A percentile compares a stretch with the other conserved stretches of the same genome.
Conservation (phyloP, 2,888 invertebrate species). For the Dicyrtoma fusca region DNA sequence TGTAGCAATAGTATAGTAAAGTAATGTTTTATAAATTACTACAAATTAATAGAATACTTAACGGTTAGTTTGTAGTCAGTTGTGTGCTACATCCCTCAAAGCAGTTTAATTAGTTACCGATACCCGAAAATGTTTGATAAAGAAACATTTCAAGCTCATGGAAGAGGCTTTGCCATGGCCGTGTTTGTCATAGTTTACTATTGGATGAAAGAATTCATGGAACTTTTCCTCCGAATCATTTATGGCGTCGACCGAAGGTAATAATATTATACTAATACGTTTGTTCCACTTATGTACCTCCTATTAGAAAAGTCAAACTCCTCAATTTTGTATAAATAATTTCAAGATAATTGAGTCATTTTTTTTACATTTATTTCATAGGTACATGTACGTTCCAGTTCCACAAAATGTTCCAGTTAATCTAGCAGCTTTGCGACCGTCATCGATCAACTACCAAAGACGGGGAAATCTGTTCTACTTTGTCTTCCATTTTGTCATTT, state of each 20-base stretch:
- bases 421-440: slow-evolving; percentile 21
- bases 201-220: slow-evolving; percentile 43
- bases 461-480: slow-evolving; percentile 41
- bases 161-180: slow-evolving; percentile 14
- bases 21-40: no score
- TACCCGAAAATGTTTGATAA: slow-evolving; percentile 17
- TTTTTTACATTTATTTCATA: neutral
- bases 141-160: slow-evolving; percentile 21
- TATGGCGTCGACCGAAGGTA: slow-evolving; percentile 40
- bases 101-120: no score
- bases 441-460: slow-evolving; percentile 25
- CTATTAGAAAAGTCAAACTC: no score
- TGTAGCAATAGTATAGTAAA: no score
- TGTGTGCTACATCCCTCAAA: no score
- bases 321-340: no score
- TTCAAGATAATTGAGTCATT: no score
- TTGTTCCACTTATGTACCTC: no score
- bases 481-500: slow-evolving; percentile 33
- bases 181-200: slow-evolving; percentile 27
- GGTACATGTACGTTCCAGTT: slow-evolving; percentile 41
- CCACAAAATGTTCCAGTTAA: slow-evolving; percentile 33
- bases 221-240: slow-evolving; percentile 34
- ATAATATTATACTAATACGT: no score
- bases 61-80: no score
- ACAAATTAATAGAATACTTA: no score